Evolutionary conservation across 2,113 vertebrate species (phyloP).

Genomic region (Saimiri boliviensis): DNA sequence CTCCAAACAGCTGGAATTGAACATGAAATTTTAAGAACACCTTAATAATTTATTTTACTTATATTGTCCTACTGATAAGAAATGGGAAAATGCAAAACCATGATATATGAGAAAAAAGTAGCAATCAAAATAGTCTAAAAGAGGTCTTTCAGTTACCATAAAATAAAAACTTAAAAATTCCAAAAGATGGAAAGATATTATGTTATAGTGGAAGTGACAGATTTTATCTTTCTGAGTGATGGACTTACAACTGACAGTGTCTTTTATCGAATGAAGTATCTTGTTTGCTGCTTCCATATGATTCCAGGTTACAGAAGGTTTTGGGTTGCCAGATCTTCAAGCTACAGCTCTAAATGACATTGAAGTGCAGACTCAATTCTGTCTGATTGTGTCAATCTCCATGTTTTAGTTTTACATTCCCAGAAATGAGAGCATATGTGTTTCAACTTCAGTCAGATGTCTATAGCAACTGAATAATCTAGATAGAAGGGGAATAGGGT

Average conservation of each 20-base stretch:
- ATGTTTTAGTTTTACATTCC: background rate
- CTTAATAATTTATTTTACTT: background rate
- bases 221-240: background rate
- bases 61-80: background rate
- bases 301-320: background rate
- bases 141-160: background rate
- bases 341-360: background rate
- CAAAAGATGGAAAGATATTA: background rate
- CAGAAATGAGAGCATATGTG: background rate
- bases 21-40: background rate
- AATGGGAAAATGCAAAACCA: background rate
- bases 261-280: background rate
- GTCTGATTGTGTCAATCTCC: background rate
- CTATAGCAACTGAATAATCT: background rate
- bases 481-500: background rate
- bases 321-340: background rate
- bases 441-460: background rate
- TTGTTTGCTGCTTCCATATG: background rate
- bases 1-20: background rate
- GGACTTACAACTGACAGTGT: background rate
- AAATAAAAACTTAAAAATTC: constrained; percentile 10
- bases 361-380: background rate
- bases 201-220: background rate
- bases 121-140: background rate
- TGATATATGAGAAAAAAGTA: background rate